Conservation (phyloP, 2,113 vertebrate species). For the mouse (Mus musculus) region DNA sequence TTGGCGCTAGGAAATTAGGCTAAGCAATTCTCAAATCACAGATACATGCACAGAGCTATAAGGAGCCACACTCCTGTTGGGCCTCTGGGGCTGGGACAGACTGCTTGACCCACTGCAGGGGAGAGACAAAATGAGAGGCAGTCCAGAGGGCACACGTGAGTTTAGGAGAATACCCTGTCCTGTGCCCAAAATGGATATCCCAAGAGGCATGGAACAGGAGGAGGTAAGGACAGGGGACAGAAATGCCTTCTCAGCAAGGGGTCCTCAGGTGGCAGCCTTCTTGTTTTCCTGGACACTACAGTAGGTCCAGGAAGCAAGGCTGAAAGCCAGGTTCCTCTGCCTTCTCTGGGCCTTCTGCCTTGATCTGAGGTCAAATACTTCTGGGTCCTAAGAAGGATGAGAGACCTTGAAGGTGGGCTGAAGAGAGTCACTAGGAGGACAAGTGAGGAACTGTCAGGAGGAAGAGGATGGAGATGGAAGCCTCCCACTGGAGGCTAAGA, state of each 20-base stretch:
- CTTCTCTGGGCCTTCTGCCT: too few relatives aligned
- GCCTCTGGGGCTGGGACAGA: neutral
- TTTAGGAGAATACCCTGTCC: neutral
- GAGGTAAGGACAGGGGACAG: neutral
- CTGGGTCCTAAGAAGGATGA: neutral
- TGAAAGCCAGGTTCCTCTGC: neutral
- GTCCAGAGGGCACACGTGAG: neutral
- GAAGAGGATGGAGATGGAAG: neutral
- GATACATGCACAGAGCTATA: neutral
- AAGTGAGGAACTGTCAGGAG: neutral
- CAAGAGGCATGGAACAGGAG: neutral
- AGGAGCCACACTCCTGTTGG: neutral
- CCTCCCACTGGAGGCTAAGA: rapidly evolving
- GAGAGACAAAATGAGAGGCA: too few relatives aligned
- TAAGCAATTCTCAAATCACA: conserved; percentile 43
- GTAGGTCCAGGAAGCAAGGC: neutral
- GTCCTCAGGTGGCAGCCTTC: neutral
- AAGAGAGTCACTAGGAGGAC: neutral
- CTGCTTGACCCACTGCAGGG: neutral
- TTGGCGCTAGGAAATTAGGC: conserved; percentile 52
- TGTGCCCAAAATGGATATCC: neutral
- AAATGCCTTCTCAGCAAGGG: neutral
- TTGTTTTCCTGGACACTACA: neutral
- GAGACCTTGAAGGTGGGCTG: neutral
- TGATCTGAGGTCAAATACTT: neutral